phyloP scores from a whole-genome alignment of 2,888 invertebrate species.

The Sepiola atlantica region DNA sequence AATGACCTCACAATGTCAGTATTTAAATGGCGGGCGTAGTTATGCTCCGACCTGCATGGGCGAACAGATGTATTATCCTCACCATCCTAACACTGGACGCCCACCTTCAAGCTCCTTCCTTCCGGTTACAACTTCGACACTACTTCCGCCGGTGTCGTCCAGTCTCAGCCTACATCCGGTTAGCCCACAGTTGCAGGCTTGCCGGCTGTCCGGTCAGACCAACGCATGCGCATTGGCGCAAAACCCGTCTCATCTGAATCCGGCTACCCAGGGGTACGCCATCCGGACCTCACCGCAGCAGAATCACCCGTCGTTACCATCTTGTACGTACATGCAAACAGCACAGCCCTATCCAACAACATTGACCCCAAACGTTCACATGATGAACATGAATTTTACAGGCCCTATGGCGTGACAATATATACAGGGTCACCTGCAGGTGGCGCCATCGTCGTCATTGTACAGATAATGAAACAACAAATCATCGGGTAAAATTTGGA shows the following conservation, averaged over 20 bases:
- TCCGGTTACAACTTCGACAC: constrained; percentile 61
- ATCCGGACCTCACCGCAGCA: constrained; percentile 61
- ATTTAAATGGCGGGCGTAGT: constrained; percentile 55
- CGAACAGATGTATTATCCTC: constrained; percentile 68
- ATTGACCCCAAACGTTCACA: constrained; percentile 67
- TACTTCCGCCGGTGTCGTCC: constrained; percentile 60
- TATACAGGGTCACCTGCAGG: constrained; percentile 32
- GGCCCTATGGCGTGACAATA: constrained; percentile 66
- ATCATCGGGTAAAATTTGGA: not conserved
- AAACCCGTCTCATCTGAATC: constrained; percentile 57
- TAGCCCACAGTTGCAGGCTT: constrained; percentile 59
- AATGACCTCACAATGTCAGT: constrained; percentile 60
- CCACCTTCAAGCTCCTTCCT: constrained; percentile 60
- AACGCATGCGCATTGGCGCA: constrained; percentile 64
- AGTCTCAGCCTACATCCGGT: constrained; percentile 57
- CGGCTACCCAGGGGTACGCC: constrained; percentile 61
- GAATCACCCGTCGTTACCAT: constrained; percentile 64
- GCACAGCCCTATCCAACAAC: constrained; percentile 67
- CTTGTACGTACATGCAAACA: constrained; percentile 72
- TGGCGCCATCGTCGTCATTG: not conserved
- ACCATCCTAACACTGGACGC: constrained; percentile 63
- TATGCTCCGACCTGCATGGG: constrained; percentile 61
- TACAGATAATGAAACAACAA: not conserved
- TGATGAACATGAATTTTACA: constrained; percentile 72
- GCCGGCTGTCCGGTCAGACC: constrained; percentile 60